Percentiles rank a stretch among this genome's conserved stretches.
Conservation (phyloP, 2,113 vertebrate genomes). For the Actinemys pallida region DNA sequence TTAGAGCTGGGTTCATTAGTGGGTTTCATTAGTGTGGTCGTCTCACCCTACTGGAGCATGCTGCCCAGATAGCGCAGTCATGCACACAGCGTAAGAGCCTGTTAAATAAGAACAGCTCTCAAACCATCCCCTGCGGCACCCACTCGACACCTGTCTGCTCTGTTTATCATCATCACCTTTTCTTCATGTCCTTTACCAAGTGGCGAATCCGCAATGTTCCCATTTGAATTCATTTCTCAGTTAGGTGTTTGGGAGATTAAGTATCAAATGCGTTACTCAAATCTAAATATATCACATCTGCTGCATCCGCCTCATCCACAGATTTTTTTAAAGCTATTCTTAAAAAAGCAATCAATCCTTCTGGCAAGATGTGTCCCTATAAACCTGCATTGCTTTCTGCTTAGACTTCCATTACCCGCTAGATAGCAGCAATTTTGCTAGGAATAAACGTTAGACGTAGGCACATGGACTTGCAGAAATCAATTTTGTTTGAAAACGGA, state of each 20-base stretch:
- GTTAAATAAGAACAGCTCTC: not conserved
- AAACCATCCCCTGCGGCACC: not conserved
- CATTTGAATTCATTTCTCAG: not conserved
- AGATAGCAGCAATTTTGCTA: not conserved
- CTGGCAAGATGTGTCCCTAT: not conserved
- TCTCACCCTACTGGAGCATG: not conserved
- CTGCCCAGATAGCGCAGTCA: fast-evolving
- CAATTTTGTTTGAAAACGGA: not conserved
- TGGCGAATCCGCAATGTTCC: not conserved
- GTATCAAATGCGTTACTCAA: not conserved
- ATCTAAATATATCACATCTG: not conserved
- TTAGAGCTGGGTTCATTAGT: not conserved
- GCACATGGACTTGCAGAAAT: not conserved
- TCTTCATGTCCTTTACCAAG: not conserved
- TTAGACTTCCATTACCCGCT: not conserved
- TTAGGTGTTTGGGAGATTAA: not conserved
- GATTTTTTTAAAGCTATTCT: not conserved
- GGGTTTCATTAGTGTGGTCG: not conserved
- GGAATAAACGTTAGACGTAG: not conserved
- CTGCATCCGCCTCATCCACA: not conserved
- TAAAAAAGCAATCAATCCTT: not conserved
- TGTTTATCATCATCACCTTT: not conserved
- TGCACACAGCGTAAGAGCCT: not conserved
- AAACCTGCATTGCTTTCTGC: not conserved
- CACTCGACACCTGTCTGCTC: not conserved